Base-by-base conservation (phyloP, 2,888 invertebrate species). In the Leptarthrus brevirostris region DNA sequence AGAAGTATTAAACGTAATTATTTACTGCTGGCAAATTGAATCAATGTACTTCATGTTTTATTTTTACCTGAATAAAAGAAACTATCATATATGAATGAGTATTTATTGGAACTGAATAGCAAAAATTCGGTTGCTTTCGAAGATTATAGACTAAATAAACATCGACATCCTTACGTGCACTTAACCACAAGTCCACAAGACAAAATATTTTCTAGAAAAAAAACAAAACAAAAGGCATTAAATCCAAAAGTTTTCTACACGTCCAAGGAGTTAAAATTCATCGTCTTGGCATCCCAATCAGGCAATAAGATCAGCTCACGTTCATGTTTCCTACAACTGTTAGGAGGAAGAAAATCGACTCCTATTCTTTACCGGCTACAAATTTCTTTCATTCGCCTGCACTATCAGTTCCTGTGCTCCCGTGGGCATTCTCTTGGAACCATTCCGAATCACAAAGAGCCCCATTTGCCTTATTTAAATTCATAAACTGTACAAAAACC, bases 401-500 rank as follows among this genome's bases (percentile, higher is more conserved):
- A 69, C 49, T 69, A 52, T 52, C 52, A 20, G 52, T 69, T 52
- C 52, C 22, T 52, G n/a, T 52, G 69, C 34, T 52, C 69, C 69
- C 69, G 52, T 49, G 69, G 69, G 52, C 69, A 52, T 34, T 69
- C 69, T 30, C 18, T 34, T 69, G 69, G 69, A 69, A 69, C 69
- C 52, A 49, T 10, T 47, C 24, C 16, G 18, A 6, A 14, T 16
- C 69, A 12, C 14, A 6, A 20, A 3, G 20, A n/a, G 18, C 24
- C 14, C 69, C 52, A 34, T 2, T 69, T n/a, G 52, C 69, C 69
- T 69, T 52, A 69, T 69, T 69, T 52, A 69, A 69, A 69, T 69
- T 69, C 69, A 69, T 69, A 69, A 69, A 69, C 16, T 69, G 69
- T 52, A 69, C 52, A 52, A 69, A 69, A 69, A 49, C 69, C 64